These are phyloP conservation scores for Nothobranchius furzeri DNA, from an alignment of 2,113 vertebrate genomes.

Conservation along the genomic window DNA sequence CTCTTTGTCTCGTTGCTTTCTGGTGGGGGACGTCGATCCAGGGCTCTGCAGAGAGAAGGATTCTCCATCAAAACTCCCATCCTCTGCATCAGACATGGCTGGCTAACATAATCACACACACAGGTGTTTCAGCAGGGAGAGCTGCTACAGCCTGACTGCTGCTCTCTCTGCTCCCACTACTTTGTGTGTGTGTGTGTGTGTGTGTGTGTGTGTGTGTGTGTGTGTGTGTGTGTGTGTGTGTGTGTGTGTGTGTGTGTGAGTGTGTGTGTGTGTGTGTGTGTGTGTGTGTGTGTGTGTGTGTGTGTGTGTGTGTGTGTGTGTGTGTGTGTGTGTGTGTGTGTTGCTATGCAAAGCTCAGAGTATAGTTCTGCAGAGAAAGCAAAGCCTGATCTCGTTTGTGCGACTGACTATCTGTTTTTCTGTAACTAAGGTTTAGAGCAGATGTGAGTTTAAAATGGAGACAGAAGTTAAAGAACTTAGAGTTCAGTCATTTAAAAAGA, in stretches of 20 bases:
- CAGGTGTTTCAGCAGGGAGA: constrained; percentile 29
- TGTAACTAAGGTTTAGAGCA: too few species aligned
- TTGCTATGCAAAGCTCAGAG: constrained; percentile 41
- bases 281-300: constrained; percentile 38
- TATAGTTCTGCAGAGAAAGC: constrained; percentile 48
- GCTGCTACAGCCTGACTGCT: constrained; percentile 31
- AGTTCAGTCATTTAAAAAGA: too few species aligned
- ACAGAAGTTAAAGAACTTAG: too few species aligned
- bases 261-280: constrained; percentile 36
- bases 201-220: constrained; percentile 36
- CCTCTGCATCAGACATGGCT: constrained; percentile 76
- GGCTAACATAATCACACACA: constrained; percentile 32
- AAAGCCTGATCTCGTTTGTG: constrained; percentile 13
- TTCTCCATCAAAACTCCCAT: constrained; percentile 73
- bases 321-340: constrained; percentile 38
- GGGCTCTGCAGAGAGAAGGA: constrained; percentile 86
- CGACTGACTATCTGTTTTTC: not conserved
- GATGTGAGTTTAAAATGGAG: too few species aligned
- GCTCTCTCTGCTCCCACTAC: constrained; percentile 28
- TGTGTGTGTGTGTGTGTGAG: constrained; percentile 40
- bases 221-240: constrained; percentile 38
- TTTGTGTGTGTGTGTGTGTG: constrained; percentile 38
- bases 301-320: constrained; percentile 33
- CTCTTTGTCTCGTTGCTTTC: constrained; percentile 83
- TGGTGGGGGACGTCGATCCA: constrained; percentile 82